Evolutionary conservation across 2,797 vertebrate species (phyloP).

Genomic region (Schizopygopsis malacanthus): DNA sequence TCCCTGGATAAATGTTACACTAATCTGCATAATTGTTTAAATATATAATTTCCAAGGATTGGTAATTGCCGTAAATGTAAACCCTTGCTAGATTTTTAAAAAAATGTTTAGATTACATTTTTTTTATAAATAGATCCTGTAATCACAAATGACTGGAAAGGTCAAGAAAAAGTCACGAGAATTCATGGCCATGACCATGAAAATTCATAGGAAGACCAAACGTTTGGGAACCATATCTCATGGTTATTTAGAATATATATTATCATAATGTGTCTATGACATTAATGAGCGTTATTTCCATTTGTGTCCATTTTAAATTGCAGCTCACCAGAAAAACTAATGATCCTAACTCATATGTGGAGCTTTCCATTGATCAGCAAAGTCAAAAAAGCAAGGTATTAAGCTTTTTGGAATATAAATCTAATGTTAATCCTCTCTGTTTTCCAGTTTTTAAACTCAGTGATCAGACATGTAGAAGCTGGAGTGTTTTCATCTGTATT

Average conservation of each 20-base stretch:
- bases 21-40: neutral
- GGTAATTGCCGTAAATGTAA: too few species aligned
- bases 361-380: conserved; percentile 82
- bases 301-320: conserved; percentile 50
- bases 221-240: neutral
- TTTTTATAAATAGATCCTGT: too few species aligned
- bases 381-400: conserved; percentile 92
- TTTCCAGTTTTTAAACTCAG: neutral
- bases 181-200: neutral
- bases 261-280: neutral
- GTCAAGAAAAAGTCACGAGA: neutral
- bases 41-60: neutral
- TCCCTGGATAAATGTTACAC: neutral
- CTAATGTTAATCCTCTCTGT: neutral
- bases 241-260: neutral
- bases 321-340: conserved; percentile 77
- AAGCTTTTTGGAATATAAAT: conserved; percentile 24
- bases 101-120: too few species aligned
- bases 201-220: neutral
- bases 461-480: conserved; percentile 9
- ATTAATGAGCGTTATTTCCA: conserved; percentile 17
- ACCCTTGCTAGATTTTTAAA: neutral
- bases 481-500: neutral
- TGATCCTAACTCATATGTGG: conserved; percentile 86
- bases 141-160: neutral